Evolutionary conservation across 2,797 vertebrate species (phyloP).

Genomic region (Galagoides demidoff): DNA sequence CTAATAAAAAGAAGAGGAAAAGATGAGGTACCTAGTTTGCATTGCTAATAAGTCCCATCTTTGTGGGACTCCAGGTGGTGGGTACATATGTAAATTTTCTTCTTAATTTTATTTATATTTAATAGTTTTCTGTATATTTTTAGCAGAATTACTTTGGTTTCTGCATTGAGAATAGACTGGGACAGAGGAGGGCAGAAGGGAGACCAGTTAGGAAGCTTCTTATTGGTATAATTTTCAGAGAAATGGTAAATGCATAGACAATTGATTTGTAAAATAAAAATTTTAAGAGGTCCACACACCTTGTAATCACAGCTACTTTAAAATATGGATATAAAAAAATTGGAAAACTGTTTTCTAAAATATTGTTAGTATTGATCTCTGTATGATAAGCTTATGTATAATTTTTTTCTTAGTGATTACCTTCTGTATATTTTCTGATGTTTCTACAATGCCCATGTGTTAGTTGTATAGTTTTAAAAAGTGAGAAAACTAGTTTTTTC

Average conservation of each 20-base stretch:
- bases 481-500: neutral
- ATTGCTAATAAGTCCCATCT: neutral
- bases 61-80: neutral
- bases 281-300: neutral
- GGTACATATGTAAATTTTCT: neutral
- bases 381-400: neutral
- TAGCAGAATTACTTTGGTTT: slow-evolving; percentile 1
- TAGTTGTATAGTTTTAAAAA: slow-evolving; percentile 50
- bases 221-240: neutral
- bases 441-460: neutral
- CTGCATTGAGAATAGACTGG: neutral
- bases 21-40: neutral
- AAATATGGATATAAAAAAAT: neutral
- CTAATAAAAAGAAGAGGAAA: slow-evolving; percentile 1
- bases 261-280: neutral
- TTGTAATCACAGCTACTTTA: slow-evolving; percentile 2
- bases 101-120: neutral
- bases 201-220: neutral
- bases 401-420: slow-evolving; percentile 14
- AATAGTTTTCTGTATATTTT: slow-evolving; percentile 25
- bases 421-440: neutral
- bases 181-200: neutral
- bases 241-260: neutral
- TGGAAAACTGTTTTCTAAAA: neutral
- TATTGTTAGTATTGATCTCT: neutral